phyloP scores from a whole-genome alignment of 2,888 invertebrate species.

The Lapara coniferarum region DNA sequence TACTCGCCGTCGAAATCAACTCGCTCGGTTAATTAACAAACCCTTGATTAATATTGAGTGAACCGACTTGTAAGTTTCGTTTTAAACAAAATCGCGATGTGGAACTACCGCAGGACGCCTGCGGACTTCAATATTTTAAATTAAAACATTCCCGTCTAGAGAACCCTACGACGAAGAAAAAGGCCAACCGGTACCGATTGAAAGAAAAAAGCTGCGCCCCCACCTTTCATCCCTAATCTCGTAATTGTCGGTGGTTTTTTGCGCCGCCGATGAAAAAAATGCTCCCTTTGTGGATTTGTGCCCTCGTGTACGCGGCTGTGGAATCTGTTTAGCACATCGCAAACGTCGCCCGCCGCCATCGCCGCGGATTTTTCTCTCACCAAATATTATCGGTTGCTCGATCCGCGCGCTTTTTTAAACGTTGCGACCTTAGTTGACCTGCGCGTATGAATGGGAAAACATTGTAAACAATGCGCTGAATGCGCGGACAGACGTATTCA shows the following conservation, averaged over 20 bases:
- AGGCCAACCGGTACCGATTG: constrained; percentile 58
- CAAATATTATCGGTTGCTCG: constrained; percentile 57
- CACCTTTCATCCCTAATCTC: constrained; percentile 73
- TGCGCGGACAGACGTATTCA: constrained; percentile 50
- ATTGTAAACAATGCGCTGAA: constrained; percentile 44
- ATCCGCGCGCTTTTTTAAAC: constrained; percentile 45
- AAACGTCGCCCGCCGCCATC: constrained; percentile 51
- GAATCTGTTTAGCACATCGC: constrained; percentile 65
- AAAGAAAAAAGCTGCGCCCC: constrained; percentile 59
- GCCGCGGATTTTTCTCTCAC: constrained; percentile 59
- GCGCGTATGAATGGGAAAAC: constrained; percentile 51
- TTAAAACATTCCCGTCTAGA: constrained; percentile 63
- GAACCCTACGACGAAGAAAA: constrained; percentile 56
- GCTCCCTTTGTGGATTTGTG: constrained; percentile 68
- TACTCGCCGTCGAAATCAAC: constrained; percentile 28
- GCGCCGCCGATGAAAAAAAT: constrained; percentile 62
- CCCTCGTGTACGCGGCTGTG: constrained; percentile 65
- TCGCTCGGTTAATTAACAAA: constrained; percentile 49
- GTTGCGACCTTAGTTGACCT: constrained; percentile 44
- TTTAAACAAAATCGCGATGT: constrained; percentile 51
- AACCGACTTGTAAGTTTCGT: constrained; percentile 44
- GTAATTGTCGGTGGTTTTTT: constrained; percentile 75
- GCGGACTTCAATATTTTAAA: constrained; percentile 56
- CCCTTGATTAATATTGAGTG: constrained; percentile 51
- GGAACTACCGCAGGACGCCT: constrained; percentile 46